Percentiles rank a stretch among this genome's conserved stretches.
These are phyloP conservation scores for Mythimna albipuncta DNA, from an alignment of 2,888 invertebrate species.

Conservation along the genomic window DNA sequence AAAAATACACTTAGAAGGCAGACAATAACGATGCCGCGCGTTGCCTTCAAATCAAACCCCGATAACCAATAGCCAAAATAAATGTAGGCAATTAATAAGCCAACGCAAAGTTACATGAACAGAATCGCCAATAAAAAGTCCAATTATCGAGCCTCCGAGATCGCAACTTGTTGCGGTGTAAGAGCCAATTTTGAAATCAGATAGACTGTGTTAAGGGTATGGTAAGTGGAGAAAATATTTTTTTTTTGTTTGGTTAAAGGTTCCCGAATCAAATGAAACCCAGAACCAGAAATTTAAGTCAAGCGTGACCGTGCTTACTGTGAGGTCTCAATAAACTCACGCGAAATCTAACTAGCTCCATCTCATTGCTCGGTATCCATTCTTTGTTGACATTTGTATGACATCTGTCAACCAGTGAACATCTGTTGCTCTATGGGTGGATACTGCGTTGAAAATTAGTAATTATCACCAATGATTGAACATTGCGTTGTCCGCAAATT, in stretches of 20 bases:
- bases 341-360: too few relatives aligned
- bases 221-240: neutral
- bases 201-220: constrained; percentile 56
- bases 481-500: too few relatives aligned
- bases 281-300: too few relatives aligned
- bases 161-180: constrained; percentile 65
- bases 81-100: constrained; percentile 46
- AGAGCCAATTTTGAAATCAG: constrained; percentile 56
- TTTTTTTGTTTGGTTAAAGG: neutral
- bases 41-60: constrained; percentile 21
- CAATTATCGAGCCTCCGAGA: constrained; percentile 62
- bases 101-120: constrained; percentile 49
- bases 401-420: too few relatives aligned
- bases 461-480: too few relatives aligned
- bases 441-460: too few relatives aligned
- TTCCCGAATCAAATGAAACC: too few relatives aligned
- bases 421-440: too few relatives aligned
- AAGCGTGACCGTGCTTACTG: too few relatives aligned
- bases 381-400: too few relatives aligned
- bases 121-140: constrained; percentile 63
- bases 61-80: constrained; percentile 17
- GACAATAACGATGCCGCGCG: neutral
- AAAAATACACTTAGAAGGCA: neutral
- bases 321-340: too few relatives aligned
- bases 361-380: too few relatives aligned